phyloP scores from a whole-genome alignment of 2,113 vertebrate species.

The Anoura caudifer region DNA sequence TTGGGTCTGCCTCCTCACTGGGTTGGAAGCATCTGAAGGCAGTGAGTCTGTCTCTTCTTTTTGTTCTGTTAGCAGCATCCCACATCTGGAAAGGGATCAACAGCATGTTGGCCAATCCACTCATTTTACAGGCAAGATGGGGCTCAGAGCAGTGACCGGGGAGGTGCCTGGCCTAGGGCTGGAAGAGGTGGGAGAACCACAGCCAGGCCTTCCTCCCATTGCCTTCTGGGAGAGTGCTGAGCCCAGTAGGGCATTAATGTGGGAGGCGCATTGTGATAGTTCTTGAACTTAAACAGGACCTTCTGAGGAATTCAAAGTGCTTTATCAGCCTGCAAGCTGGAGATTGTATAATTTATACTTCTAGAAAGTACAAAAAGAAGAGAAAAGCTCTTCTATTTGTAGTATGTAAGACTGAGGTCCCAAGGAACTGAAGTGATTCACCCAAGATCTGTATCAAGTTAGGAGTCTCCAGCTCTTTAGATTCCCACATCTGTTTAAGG shows the following conservation, averaged over 20 bases:
- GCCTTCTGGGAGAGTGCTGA: not conserved
- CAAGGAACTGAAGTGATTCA: not conserved
- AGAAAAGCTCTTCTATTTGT: not conserved
- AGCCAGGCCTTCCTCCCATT: not conserved
- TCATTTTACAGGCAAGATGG: no score
- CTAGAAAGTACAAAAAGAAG: not conserved
- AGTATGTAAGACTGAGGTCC: not conserved
- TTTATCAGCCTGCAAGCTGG: not conserved
- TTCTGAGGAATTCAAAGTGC: not conserved
- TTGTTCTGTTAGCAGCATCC: not conserved
- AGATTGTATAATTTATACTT: not conserved
- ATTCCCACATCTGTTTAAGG: not conserved
- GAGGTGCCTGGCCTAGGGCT: not conserved
- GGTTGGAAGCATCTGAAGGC: not conserved
- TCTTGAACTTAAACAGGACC: not conserved
- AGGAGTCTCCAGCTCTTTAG: not conserved
- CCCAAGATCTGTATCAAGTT: not conserved
- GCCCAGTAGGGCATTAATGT: accelerated
- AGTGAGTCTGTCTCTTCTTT: not conserved
- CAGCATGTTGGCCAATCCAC: not conserved
- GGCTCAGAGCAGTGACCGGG: not conserved
- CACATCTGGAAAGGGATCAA: not conserved
- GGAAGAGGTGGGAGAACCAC: not conserved
- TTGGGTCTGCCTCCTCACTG: not conserved
- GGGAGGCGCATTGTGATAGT: not conserved